phyloP scores from a whole-genome alignment of 2,888 invertebrate genomes.

The Lampropteryx suffumata region DNA sequence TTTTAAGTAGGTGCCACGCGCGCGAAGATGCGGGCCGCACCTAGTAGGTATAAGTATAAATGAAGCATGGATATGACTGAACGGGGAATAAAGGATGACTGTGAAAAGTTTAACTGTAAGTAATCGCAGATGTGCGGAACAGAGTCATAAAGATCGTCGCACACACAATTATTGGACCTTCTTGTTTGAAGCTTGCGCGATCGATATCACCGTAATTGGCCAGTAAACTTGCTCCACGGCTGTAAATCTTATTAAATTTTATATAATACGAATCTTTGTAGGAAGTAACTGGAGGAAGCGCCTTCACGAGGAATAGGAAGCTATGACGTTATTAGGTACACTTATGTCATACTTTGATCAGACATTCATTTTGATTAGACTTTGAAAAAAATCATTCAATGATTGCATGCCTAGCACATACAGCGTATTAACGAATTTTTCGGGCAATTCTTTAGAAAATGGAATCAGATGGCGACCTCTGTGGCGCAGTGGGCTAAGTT shows the following conservation, averaged over 20 bases:
- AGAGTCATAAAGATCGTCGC: neutral
- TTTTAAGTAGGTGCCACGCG: no score
- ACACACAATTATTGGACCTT: conserved; percentile 51
- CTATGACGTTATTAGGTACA: conserved; percentile 1
- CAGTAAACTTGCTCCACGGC: conserved; percentile 55
- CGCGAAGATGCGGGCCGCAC: no score
- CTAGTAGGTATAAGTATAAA: no score
- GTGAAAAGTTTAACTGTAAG: no score
- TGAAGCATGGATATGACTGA: no score
- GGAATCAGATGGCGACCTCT: no score
- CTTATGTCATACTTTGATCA: conserved; percentile 31
- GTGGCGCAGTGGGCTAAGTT: no score
- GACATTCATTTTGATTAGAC: conserved; percentile 4
- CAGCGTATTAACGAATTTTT: no score
- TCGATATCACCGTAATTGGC: conserved; percentile 68
- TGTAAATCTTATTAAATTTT: conserved; percentile 46
- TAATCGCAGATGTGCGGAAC: neutral
- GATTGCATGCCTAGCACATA: no score
- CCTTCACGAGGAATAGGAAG: conserved; percentile 38
- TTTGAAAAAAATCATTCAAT: no score
- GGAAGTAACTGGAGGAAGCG: conserved; percentile 49
- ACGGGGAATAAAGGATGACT: no score
- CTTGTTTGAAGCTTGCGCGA: conserved; percentile 43
- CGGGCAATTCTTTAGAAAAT: no score
- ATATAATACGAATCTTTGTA: conserved; percentile 35